A percentile compares a stretch with the other conserved stretches of the same genome.
Conservation (phyloP, 2,113 vertebrate genomes). For the Pterocles burchelli region DNA sequence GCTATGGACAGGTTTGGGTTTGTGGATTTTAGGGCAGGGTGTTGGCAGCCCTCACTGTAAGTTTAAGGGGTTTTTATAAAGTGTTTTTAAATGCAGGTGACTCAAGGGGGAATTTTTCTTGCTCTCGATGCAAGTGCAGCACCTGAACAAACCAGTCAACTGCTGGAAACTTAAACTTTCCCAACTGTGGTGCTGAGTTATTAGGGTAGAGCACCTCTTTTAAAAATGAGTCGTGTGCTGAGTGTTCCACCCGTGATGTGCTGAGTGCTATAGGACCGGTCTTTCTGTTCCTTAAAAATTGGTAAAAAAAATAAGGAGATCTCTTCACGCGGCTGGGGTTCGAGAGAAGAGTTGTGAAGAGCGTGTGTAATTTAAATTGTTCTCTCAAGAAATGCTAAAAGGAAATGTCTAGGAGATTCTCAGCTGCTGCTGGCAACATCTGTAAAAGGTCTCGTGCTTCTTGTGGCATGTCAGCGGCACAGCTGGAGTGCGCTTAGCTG, state of each 20-base stretch:
- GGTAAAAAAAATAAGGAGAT: slow-evolving; percentile 25
- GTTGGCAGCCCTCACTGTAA: not conserved
- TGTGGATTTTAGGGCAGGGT: not conserved
- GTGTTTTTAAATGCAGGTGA: not conserved
- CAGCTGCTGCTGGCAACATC: not conserved
- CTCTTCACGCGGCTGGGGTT: slow-evolving; percentile 35
- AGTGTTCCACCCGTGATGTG: not conserved
- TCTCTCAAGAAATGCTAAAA: not conserved
- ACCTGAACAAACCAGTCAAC: not conserved
- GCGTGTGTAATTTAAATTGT: not conserved
- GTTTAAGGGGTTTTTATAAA: not conserved
- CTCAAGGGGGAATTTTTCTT: not conserved
- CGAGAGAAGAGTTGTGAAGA: not conserved
- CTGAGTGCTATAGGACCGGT: not conserved
- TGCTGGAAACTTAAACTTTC: not conserved
- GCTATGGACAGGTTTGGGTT: rapidly evolving
- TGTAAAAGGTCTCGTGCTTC: not conserved
- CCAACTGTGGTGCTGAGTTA: not conserved
- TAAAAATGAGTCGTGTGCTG: not conserved
- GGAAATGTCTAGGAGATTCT: not conserved
- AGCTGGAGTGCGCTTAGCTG: not conserved
- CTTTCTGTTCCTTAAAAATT: not conserved
- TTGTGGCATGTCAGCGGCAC: not conserved
- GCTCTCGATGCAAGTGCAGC: not conserved
- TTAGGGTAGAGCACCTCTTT: not conserved